Evolutionary conservation across 2,797 vertebrate genomes (phyloP), one percentile per base, ranked within the genome.

Genomic region (Lepus oiostolus): DNA sequence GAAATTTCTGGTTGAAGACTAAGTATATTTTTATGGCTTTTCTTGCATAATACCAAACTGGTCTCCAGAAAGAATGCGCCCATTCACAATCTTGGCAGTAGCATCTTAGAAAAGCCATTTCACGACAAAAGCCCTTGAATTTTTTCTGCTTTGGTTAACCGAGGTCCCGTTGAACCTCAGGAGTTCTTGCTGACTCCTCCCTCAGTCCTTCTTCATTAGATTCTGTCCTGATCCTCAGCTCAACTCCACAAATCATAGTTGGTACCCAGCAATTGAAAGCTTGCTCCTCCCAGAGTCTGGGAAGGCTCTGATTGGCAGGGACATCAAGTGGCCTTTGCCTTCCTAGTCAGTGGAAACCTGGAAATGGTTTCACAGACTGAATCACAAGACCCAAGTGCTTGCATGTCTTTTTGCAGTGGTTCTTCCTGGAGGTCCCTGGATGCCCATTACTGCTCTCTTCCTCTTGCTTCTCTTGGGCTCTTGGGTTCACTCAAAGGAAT

Each of bases 21-120:
- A 65, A 38, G 28, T 54, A 26, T 58, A 63, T 75, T 88, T 93
- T 83, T 76, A 76, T 76, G 30, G 11, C 38, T 93, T 28, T 88
- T 83, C 50, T n/a, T 62, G 74, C 16, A 19, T 80, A 83, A 80
- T 52, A 58, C 50, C 24, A 75, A 84, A n/a, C 28, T 76, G 60
- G 35, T 91, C 82, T 90, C 83, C 50, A 80, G 9, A 91, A 83
- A 92, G 58, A 88, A 80, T n/a, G 32, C 16, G 52, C 16, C 60
- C 76, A 2, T 52, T 91, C 52, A 52, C 17, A 47, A 28, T 92
- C 30, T 67, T 83, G 26, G 63, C 71, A 84, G 54, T 12, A 52
- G 65, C 30, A 19, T 63, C 65, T 62, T 65, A 67, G 65, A 81
- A 35, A 52, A 65, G 72, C 8, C 30, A 42, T 62, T 28, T 86